Evolutionary conservation across 2,113 vertebrate genomes (phyloP), one percentile per base, ranked within the genome.

Genomic region (Callionymus lyra): DNA sequence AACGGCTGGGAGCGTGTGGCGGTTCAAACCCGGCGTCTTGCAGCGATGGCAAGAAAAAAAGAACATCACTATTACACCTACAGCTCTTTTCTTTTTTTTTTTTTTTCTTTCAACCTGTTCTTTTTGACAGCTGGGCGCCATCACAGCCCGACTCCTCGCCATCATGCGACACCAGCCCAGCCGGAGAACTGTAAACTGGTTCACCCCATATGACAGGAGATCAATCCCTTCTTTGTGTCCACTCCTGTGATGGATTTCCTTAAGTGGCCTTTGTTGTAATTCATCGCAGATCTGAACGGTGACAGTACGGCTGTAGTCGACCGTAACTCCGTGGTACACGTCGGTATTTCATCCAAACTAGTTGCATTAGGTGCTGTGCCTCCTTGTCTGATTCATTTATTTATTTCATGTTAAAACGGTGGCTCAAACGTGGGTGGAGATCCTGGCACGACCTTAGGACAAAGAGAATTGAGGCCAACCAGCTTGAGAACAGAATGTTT

Each of bases 201-300:
- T 33, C 16, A 18, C 40, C 50, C 38, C 46, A 31, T 62, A 50
- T 44, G 34, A 67, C 52, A 31, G 45, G 1, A 15, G 37, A 49
- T 71, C 70, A 63, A 47, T 46, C 32, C 43, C 31, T 31, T 66
- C 62, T 72, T 63, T 67, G 68, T 70, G 46, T 51, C 49, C 48
- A 15, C 57, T 14, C 31, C 64, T 56, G 48, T 48, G 57, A 50
- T 34, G 57, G 50, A 65, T 42, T 62, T 76, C 73, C 73, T 74
- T 61, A 63, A 41, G 60, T 63, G 71, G 65, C 69, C 76, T 79
- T 70, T 76, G 54, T n/a, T 76, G 56, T 43, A 67, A 63, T 52
- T 27, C 62, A 48, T 73, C n/a, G n/a, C n/a, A n/a, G n/a, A n/a
- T n/a, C n/a, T n/a, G n/a, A n/a, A n/a, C n/a, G n/a, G 68, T 69